Evolutionary conservation across 2,888 invertebrate species (phyloP).

Genomic region (Creontiades dilutus): DNA sequence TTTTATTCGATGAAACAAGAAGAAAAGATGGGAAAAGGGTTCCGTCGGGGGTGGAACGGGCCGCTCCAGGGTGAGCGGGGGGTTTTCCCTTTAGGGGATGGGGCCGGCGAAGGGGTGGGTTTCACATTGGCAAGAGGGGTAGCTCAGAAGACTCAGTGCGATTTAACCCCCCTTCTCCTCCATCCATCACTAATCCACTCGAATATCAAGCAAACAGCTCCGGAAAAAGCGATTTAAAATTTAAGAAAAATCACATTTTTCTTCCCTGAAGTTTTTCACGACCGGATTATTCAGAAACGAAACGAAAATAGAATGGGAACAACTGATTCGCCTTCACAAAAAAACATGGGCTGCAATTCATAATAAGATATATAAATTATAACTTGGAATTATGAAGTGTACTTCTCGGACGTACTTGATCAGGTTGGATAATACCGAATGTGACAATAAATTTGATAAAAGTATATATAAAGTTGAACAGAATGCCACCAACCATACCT

Average conservation of each 20-base stretch:
- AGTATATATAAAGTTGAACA: too few species aligned
- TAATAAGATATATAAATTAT: background rate
- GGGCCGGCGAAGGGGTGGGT: background rate
- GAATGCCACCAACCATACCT: too few species aligned
- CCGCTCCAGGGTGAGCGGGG: background rate
- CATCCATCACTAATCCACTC: background rate
- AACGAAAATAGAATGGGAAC: background rate
- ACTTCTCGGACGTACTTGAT: too few species aligned
- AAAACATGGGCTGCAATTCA: too few species aligned
- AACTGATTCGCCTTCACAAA: too few species aligned
- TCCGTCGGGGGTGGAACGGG: background rate
- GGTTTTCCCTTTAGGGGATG: background rate
- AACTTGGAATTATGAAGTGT: background rate
- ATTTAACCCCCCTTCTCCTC: background rate
- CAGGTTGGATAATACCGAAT: too few species aligned
- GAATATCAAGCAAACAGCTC: background rate
- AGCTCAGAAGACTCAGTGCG: background rate
- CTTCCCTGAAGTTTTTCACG: background rate
- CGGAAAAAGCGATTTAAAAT: background rate
- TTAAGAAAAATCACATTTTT: background rate
- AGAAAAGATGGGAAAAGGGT: background rate
- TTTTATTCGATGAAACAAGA: slow-evolving; percentile 4
- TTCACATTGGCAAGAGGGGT: background rate
- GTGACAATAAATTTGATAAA: too few species aligned
- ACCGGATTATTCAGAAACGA: background rate